Percentiles rank a stretch among this genome's conserved stretches.
phyloP scores from a whole-genome alignment of 1,140 invertebrate genomes.

The Caenorhabditis inopinata region DNA sequence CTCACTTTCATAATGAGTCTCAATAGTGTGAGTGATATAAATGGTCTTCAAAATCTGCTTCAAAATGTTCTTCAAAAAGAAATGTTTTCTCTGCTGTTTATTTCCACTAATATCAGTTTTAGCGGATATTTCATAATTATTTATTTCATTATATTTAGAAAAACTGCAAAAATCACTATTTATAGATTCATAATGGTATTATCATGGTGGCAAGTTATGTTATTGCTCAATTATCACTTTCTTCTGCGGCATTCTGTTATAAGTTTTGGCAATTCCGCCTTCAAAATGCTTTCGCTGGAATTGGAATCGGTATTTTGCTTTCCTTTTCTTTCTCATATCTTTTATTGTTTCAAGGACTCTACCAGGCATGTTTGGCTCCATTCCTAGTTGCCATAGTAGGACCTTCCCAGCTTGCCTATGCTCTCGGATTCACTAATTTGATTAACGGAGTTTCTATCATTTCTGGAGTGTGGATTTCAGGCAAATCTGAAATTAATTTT shows the following conservation, averaged over 20 bases:
- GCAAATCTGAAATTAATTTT: not conserved
- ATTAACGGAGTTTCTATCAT: conserved; percentile 37
- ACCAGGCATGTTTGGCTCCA: conserved; percentile 30
- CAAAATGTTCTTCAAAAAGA: too few relatives aligned
- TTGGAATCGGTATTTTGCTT: conserved; percentile 21
- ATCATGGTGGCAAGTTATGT: conserved; percentile 36
- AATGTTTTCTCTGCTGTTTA: too few relatives aligned
- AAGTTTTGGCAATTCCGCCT: conserved; percentile 28
- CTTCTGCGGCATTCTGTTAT: conserved; percentile 35
- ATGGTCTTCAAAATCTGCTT: too few relatives aligned
- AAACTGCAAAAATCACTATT: too few relatives aligned
- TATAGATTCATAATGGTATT: conserved; percentile 36
- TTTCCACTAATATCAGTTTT: too few relatives aligned
- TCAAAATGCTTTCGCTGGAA: conserved; percentile 41
- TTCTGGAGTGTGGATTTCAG: conserved; percentile 34
- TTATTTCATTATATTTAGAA: too few relatives aligned
- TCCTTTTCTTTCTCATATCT: not conserved
- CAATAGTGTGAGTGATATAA: not conserved
- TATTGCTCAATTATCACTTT: conserved; percentile 33
- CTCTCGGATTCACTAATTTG: conserved; percentile 39
- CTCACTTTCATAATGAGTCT: conserved; percentile 35
- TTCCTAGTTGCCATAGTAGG: conserved; percentile 37
- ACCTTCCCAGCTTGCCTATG: conserved; percentile 27
- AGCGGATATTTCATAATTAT: too few relatives aligned
- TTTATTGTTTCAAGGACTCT: conserved; percentile 17